These are phyloP conservation scores for Agonopterix arenella DNA, from an alignment of 2,888 invertebrate genomes.

Conservation along the genomic window DNA sequence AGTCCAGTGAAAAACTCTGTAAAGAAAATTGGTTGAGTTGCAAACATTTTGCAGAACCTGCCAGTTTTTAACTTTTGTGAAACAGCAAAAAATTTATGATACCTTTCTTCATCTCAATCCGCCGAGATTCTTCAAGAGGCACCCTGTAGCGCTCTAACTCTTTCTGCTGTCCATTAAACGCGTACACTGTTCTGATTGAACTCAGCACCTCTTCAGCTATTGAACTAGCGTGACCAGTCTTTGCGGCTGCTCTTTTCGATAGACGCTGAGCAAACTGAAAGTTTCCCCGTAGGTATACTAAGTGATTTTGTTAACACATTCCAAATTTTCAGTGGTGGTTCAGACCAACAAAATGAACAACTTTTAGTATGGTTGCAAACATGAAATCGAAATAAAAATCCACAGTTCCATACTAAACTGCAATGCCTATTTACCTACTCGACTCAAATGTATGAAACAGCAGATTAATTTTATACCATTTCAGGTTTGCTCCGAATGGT, in stretches of 20 bases:
- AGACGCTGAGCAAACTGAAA: conserved; percentile 77
- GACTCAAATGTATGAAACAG: too few species aligned
- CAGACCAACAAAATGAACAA: too few species aligned
- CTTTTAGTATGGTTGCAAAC: too few species aligned
- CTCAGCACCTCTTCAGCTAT: conserved; percentile 88
- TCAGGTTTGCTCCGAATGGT: too few species aligned
- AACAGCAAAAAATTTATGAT: not conserved
- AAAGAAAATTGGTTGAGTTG: conserved; percentile 11
- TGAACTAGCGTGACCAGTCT: conserved; percentile 85
- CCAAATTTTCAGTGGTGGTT: too few species aligned
- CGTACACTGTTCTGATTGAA: conserved; percentile 85
- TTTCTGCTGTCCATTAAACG: conserved; percentile 85
- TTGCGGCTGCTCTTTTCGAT: conserved; percentile 80
- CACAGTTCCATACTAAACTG: too few species aligned
- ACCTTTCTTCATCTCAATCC: conserved; percentile 82
- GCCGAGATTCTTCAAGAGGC: conserved; percentile 77
- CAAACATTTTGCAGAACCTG: too few species aligned
- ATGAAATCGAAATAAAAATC: too few species aligned
- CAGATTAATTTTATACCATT: too few species aligned
- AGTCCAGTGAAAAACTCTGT: conserved; percentile 80
- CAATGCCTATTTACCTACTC: too few species aligned
- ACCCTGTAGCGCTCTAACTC: conserved; percentile 81
- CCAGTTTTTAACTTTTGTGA: too few species aligned
- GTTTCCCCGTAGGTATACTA: not conserved
- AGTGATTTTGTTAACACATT: too few species aligned